These are phyloP conservation scores for Protula sp. DNA, from an alignment of 2,888 invertebrate genomes.

Conservation along the genomic window DNA sequence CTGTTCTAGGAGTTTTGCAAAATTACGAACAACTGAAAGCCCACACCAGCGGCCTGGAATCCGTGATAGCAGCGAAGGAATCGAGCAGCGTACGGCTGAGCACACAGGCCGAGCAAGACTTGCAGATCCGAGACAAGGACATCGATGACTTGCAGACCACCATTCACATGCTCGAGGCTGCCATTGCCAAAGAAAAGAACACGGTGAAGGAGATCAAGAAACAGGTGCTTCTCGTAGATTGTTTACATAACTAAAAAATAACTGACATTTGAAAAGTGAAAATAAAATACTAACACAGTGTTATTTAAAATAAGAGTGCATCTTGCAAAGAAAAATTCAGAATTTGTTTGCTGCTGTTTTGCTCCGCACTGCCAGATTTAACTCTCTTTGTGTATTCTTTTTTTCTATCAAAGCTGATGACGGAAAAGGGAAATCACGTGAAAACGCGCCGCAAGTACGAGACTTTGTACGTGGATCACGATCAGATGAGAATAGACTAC, in stretches of 20 bases:
- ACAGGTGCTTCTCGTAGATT: constrained; percentile 42
- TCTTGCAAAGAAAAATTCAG: too few species aligned
- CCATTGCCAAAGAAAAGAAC: constrained; percentile 44
- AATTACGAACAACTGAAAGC: constrained; percentile 46
- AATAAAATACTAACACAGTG: too few species aligned
- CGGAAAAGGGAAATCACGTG: constrained; percentile 22
- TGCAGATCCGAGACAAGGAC: constrained; percentile 12
- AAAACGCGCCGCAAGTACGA: constrained; percentile 38
- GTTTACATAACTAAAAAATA: neutral
- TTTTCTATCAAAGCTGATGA: constrained; percentile 26
- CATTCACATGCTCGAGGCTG: constrained; percentile 38
- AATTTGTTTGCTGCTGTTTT: too few species aligned
- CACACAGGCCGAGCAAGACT: constrained; percentile 33
- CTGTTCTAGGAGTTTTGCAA: constrained; percentile 21
- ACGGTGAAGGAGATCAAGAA: constrained; percentile 46
- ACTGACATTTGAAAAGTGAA: neutral
- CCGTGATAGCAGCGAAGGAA: constrained; percentile 46
- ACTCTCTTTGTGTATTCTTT: too few species aligned
- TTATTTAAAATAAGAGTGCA: too few species aligned
- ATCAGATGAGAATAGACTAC: constrained; percentile 24
- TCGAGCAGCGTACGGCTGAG: constrained; percentile 43
- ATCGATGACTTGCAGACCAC: constrained; percentile 28
- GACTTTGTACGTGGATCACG: constrained; percentile 32
- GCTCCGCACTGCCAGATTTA: too few species aligned
- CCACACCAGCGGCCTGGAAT: constrained; percentile 47